These are phyloP conservation scores for Todiramphus saurophagus DNA, from an alignment of 2,113 vertebrate genomes.

Conservation along the genomic window DNA sequence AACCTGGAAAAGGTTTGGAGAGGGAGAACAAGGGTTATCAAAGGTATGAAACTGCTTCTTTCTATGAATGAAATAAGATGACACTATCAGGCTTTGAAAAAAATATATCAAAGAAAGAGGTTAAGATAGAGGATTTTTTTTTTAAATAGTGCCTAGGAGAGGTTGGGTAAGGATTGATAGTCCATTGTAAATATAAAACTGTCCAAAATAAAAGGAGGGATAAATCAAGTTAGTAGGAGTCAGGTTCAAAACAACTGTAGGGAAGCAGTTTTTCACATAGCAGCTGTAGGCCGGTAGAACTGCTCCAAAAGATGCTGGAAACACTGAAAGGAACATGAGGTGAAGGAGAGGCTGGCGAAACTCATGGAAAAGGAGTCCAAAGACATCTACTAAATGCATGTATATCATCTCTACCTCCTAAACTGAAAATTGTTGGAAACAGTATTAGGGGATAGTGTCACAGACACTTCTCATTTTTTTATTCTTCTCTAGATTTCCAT, in stretches of 20 bases:
- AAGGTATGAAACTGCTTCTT: not conserved
- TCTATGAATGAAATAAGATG: not conserved
- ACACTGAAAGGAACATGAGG: not conserved
- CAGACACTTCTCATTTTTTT: not conserved
- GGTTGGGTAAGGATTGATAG: not conserved
- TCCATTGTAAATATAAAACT: not conserved
- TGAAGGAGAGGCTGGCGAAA: not conserved
- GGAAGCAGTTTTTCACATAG: not conserved
- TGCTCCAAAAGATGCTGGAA: not conserved
- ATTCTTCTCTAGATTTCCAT: not conserved
- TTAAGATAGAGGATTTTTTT: not conserved
- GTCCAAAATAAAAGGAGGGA: not conserved
- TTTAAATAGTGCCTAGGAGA: not conserved
- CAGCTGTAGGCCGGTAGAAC: not conserved
- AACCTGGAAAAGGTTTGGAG: not conserved
- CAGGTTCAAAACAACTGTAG: not conserved
- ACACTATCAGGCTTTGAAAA: not conserved
- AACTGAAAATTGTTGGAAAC: not conserved
- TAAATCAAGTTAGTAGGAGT: not conserved
- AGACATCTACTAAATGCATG: not conserved
- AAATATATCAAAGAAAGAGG: not conserved
- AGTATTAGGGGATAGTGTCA: not conserved
- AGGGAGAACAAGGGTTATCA: not conserved
- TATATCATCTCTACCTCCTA: not conserved
- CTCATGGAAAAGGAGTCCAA: not conserved